Base-by-base conservation (phyloP, 1,140 invertebrate species). In the Drosophila nasuta region DNA sequence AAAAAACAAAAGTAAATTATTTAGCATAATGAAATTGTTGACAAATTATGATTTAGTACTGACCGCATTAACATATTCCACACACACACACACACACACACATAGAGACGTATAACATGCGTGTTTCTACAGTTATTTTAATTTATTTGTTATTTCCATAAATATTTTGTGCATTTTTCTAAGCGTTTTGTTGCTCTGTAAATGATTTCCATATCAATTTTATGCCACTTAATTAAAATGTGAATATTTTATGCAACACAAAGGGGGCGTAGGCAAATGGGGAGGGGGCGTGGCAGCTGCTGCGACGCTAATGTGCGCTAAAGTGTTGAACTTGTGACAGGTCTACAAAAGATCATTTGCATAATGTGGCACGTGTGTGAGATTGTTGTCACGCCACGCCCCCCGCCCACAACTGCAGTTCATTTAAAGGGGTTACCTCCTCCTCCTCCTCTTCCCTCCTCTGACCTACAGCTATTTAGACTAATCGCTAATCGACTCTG, bases 21-120 rank as follows among this genome's bases (percentile, higher is more conserved):
- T 81, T 81, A 45, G 78, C 74, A 75, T 85, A 85, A 75, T 79
- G 66, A 86, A 79, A 80, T 74, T 88, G 82, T 87, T 87, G 82
- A 87, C 82, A 87, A 88, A 87, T 87, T 87, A 82, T 87, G 82
- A 87, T 87, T 87, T 87, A 87, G 69, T 87, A 67, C 67, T 52
- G 79, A 79, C 79, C 68, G 79, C 82, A 87, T 86, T 86, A 85
- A 70, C 82, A 82, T 82, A 79, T 56, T 74, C 52, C 30, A 48
- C 45, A 67, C 30, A 56, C 38, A 59, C 60, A 65, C 56, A 45
- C 62, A 33, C 20, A 48, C 51, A 52, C 45, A 45, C 45, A 66
- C 13, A 48, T 6, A n/a, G n/a, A 20, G 2, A 25, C 20, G 20
- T 25, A 0, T 0, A 25, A 25, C 20, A 25, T 51, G 41, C 43